Evolutionary conservation across 2,113 vertebrate species (phyloP).

Genomic region (Pungitius pungitius): DNA sequence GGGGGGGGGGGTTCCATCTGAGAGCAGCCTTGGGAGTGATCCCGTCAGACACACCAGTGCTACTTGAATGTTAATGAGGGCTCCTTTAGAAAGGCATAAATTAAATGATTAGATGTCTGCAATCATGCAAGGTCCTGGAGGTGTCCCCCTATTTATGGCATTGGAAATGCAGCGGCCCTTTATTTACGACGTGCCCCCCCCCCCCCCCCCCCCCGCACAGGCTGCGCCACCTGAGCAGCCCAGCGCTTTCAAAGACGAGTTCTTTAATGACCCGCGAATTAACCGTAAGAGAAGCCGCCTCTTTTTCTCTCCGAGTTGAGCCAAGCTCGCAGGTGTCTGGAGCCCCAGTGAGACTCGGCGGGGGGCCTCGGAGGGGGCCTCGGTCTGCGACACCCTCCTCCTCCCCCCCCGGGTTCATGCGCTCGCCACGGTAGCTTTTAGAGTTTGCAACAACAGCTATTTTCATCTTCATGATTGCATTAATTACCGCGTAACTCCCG

Average conservation of each 20-base stretch:
- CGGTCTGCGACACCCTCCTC: not conserved
- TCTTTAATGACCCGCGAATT: slow-evolving; percentile 79
- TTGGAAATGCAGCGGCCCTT: slow-evolving; percentile 76
- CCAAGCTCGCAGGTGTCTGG: slow-evolving; percentile 43
- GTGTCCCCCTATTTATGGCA: slow-evolving; percentile 79
- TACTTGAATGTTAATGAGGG: slow-evolving; percentile 82
- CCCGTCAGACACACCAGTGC: slow-evolving; percentile 77
- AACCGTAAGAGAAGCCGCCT: slow-evolving; percentile 55
- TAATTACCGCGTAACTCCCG: slow-evolving; percentile 74
- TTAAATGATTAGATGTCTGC: slow-evolving; percentile 81
- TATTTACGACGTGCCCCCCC: slow-evolving; percentile 74
- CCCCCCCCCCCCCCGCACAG: slow-evolving; percentile 8
- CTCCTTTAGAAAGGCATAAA: slow-evolving; percentile 81
- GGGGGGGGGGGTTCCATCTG: slow-evolving; percentile 66
- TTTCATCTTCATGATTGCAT: slow-evolving; percentile 78
- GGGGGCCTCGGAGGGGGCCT: slow-evolving; percentile 6
- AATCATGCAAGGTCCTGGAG: slow-evolving; percentile 79
- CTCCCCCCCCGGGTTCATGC: slow-evolving; percentile 28
- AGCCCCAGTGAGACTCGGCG: slow-evolving; percentile 32
- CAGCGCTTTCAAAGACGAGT: slow-evolving; percentile 67
- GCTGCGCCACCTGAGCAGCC: slow-evolving; percentile 75
- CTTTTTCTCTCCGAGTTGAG: slow-evolving; percentile 27
- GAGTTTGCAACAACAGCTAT: slow-evolving; percentile 73
- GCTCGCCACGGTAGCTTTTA: slow-evolving; percentile 52
- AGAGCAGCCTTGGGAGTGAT: slow-evolving; percentile 77